Percentiles rank a stretch among this genome's conserved stretches.
These are phyloP conservation scores for Saiga tatarica DNA, from an alignment of 2,113 vertebrate genomes.

Conservation along the genomic window DNA sequence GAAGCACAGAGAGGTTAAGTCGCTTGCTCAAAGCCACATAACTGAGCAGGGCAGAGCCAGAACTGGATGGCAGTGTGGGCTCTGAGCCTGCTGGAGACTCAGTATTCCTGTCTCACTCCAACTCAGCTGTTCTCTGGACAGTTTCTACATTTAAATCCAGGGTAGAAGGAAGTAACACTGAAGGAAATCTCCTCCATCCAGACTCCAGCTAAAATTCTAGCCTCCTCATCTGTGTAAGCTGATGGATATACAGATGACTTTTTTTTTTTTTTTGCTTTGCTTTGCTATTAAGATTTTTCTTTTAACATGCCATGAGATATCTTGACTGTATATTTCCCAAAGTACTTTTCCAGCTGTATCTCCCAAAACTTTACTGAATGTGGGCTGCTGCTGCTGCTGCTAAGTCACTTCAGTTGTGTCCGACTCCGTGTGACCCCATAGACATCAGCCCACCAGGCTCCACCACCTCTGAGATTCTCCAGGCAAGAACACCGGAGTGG, in stretches of 20 bases:
- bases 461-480: no score
- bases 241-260: not conserved
- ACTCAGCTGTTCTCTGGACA: not conserved
- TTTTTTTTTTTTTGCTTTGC: not conserved
- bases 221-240: not conserved
- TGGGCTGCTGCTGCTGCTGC: not conserved
- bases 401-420: no score
- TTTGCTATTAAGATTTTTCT: slow-evolving; percentile 71
- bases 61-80: not conserved
- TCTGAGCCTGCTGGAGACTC: not conserved
- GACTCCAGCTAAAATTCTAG: not conserved
- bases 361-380: slow-evolving; percentile 44
- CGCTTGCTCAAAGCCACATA: not conserved
- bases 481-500: no score
- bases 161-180: not conserved
- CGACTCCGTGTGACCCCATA: no score
- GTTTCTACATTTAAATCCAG: not conserved
- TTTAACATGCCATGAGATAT: slow-evolving; percentile 73
- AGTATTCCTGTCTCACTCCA: not conserved
- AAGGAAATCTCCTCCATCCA: not conserved
- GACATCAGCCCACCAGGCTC: no score
- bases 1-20: not conserved
- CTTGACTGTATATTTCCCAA: slow-evolving; percentile 71
- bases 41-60: not conserved
- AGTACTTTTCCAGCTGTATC: slow-evolving; percentile 63